Conservation (phyloP, 2,888 invertebrate genomes). For the Heliconius aoede region DNA sequence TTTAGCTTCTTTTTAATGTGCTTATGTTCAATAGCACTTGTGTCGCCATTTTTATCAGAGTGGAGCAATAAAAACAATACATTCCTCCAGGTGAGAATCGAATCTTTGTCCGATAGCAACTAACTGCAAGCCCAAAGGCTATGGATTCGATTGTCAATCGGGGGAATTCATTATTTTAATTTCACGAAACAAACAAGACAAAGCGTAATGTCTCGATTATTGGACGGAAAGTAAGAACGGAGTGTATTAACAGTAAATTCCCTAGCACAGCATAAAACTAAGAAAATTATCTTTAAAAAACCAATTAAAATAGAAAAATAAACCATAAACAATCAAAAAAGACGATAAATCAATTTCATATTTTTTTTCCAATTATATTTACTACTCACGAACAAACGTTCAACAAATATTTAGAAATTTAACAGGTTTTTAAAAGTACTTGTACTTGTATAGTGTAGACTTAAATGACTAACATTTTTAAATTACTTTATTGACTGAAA, state of each 20-base stretch:
- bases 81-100: too few species aligned
- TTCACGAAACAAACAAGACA: too few species aligned
- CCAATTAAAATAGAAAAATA: background rate
- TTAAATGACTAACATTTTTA: background rate
- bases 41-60: too few species aligned
- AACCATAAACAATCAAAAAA: background rate
- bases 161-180: too few species aligned
- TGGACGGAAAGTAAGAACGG: background rate
- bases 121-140: too few species aligned
- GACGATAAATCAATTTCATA: slow-evolving; percentile 32
- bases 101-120: too few species aligned
- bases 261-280: background rate
- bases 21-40: too few species aligned
- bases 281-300: background rate
- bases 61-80: too few species aligned
- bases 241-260: background rate
- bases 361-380: slow-evolving; percentile 33
- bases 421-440: slow-evolving; percentile 39
- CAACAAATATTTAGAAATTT: slow-evolving; percentile 45
- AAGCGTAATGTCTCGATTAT: too few species aligned
- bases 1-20: too few species aligned
- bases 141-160: too few species aligned
- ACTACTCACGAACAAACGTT: slow-evolving; percentile 44
- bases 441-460: background rate
- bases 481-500: background rate